These are phyloP conservation scores for Catharus minimus DNA, from an alignment of 2,113 vertebrate genomes.

Conservation along the genomic window DNA sequence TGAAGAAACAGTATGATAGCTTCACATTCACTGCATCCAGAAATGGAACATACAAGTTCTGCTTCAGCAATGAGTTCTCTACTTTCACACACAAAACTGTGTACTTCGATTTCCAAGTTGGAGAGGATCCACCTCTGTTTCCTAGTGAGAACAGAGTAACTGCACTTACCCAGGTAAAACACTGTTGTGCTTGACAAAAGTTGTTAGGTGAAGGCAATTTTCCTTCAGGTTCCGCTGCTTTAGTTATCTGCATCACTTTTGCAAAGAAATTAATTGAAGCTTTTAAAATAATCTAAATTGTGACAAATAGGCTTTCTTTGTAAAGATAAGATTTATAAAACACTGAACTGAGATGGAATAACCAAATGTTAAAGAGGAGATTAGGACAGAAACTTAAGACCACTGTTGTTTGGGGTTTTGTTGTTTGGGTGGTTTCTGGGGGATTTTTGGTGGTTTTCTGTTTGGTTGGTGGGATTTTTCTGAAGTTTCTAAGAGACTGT, in stretches of 20 bases:
- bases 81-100: conserved; percentile 98
- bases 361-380: not conserved
- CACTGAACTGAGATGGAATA: not conserved
- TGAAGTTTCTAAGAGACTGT: not conserved
- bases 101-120: conserved; percentile 96
- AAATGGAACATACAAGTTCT: conserved; percentile 94
- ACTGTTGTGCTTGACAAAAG: not conserved
- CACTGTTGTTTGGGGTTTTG: not conserved
- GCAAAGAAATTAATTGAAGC: not conserved
- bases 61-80: conserved; percentile 97
- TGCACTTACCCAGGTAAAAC: conserved; percentile 91
- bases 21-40: conserved; percentile 91
- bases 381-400: not conserved
- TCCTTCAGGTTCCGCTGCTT: not conserved
- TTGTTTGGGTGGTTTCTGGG: not conserved
- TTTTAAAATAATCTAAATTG: not conserved
- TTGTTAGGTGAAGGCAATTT: not conserved
- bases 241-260: not conserved
- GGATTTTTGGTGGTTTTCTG: accelerated
- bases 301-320: not conserved
- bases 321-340: not conserved
- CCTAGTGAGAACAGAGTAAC: conserved; percentile 96
- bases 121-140: conserved; percentile 95
- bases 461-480: not conserved
- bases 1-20: conserved; percentile 97